Percentiles rank a stretch among this genome's conserved stretches.
phyloP scores from a whole-genome alignment of 2,888 invertebrate species.

The Lepidocyrtinus sp. region DNA sequence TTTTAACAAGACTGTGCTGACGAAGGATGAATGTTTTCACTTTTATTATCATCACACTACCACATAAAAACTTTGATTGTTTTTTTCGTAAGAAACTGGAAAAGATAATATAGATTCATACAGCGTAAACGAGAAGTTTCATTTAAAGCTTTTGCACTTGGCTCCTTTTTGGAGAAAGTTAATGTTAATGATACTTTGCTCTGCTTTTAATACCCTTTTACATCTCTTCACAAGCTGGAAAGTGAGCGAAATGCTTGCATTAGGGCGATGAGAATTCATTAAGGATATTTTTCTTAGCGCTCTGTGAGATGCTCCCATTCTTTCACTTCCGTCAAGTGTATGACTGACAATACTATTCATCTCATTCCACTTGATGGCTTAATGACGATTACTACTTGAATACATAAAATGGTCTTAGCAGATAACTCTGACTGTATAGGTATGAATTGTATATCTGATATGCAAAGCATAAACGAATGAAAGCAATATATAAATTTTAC shows the following conservation, averaged over 20 bases:
- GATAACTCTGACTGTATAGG: no score
- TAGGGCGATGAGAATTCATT: conserved; percentile 15
- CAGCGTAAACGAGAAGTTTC: not conserved
- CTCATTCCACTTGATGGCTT: conserved; percentile 21
- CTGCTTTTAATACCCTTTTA: not conserved
- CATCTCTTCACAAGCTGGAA: not conserved
- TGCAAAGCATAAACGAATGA: not conserved
- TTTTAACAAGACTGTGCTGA: not conserved
- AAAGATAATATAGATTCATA: not conserved
- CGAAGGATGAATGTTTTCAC: not conserved
- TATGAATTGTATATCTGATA: no score
- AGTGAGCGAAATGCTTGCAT: conserved; percentile 3
- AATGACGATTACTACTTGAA: conserved; percentile 27
- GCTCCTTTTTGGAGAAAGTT: not conserved
- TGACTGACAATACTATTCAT: not conserved
- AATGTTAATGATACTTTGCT: not conserved
- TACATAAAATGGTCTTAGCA: conserved; percentile 1
- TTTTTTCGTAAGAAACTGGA: conserved; percentile 14
- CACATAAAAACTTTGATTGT: conserved; percentile 11
- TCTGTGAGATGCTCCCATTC: no score
- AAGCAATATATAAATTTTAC: conserved; percentile 16
- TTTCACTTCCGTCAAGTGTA: not conserved
- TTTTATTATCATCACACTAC: not conserved
- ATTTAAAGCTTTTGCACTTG: not conserved
- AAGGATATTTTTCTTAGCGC: conserved; percentile 13